These are phyloP conservation scores for Digitonthophagus gazella DNA, from an alignment of 2,888 invertebrate species.

Conservation along the genomic window DNA sequence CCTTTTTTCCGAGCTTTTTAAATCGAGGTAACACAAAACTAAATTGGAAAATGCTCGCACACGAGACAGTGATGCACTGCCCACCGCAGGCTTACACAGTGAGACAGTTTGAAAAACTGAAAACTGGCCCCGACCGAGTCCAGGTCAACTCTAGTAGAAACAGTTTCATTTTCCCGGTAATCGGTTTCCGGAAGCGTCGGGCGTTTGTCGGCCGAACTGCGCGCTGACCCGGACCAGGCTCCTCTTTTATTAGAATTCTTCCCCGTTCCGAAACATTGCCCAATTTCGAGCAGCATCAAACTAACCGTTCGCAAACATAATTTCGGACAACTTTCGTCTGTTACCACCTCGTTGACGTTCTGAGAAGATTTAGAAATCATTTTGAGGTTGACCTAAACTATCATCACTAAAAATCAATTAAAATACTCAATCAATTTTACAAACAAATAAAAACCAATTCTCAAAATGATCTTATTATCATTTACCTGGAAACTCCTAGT, in stretches of 20 bases:
- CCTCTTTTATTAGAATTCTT: conserved; percentile 49
- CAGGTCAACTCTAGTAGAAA: conserved; percentile 33
- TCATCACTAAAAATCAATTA: too few relatives aligned
- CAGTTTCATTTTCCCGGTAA: conserved; percentile 45
- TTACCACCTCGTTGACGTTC: conserved; percentile 6
- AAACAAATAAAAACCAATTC: too few relatives aligned
- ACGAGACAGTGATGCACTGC: background rate
- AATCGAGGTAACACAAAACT: background rate
- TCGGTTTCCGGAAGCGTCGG: conserved; percentile 40
- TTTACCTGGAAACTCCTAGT: too few relatives aligned
- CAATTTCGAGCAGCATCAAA: conserved; percentile 48
- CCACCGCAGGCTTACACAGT: background rate
- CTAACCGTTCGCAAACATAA: conserved; percentile 46
- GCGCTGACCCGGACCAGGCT: conserved; percentile 42
- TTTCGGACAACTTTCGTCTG: conserved; percentile 31
- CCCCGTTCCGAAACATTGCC: conserved; percentile 48
- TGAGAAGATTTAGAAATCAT: background rate
- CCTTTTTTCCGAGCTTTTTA: background rate
- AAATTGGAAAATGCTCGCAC: background rate
- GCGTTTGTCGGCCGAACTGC: conserved; percentile 33
- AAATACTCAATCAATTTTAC: too few relatives aligned
- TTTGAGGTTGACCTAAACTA: background rate
- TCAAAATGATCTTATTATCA: too few relatives aligned
- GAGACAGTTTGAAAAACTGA: conserved; percentile 3
- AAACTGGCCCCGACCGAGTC: conserved; percentile 2